phyloP scores from a whole-genome alignment of 2,888 invertebrate species.

The Lasioglossum pauxillum region DNA sequence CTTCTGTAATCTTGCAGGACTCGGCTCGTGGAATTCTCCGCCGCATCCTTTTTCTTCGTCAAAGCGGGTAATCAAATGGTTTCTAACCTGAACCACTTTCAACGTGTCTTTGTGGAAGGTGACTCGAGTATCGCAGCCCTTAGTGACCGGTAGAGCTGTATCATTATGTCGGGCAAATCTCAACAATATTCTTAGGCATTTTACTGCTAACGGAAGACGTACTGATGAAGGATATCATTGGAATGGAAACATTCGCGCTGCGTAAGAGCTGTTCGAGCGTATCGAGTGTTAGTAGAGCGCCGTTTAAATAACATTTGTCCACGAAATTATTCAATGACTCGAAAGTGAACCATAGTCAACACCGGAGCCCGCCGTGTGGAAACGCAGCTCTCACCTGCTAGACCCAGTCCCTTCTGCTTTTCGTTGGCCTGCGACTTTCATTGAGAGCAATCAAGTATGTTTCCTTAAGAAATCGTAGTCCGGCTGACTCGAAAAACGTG shows the following conservation, averaged over 20 bases:
- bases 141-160: no score
- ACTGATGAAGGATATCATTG: neutral
- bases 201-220: neutral
- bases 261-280: neutral
- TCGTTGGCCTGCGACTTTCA: neutral
- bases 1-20: neutral
- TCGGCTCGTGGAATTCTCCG: neutral
- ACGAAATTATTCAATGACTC: neutral
- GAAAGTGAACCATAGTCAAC: neutral
- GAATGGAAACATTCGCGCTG: neutral
- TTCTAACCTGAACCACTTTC: neutral
- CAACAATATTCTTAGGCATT: neutral
- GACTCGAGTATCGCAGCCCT: neutral
- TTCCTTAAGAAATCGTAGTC: slow-evolving; percentile 27
- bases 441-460: neutral
- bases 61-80: neutral
- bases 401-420: neutral
- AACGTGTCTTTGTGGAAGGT: neutral
- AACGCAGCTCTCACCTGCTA: neutral
- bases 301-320: neutral
- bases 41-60: neutral
- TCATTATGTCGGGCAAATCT: neutral
- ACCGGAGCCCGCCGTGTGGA: neutral
- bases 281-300: neutral
- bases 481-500: slow-evolving; percentile 46